Evolutionary conservation across 2,797 vertebrate genomes (phyloP).

Genomic region (Epinephelus awoara): DNA sequence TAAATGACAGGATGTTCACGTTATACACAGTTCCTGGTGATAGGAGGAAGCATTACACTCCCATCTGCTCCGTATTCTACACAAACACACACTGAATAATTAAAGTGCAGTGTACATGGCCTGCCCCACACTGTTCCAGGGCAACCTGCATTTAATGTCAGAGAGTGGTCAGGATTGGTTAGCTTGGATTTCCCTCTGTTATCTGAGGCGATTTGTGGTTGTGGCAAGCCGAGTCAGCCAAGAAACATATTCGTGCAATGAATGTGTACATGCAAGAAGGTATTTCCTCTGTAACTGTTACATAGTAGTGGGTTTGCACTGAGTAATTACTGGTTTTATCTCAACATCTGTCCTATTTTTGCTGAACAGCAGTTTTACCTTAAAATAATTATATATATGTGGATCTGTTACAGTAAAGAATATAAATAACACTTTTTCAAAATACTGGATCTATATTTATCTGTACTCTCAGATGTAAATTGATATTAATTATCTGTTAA

Average conservation of each 20-base stretch:
- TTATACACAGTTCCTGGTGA: constrained; percentile 7
- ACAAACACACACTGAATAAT: constrained; percentile 7
- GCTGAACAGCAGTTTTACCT: neutral
- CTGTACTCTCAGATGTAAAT: no score
- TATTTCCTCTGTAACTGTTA: constrained; percentile 35
- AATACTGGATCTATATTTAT: constrained; percentile 2
- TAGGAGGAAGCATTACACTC: neutral
- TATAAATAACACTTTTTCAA: constrained; percentile 2
- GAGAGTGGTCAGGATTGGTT: constrained; percentile 23
- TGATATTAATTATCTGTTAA: no score
- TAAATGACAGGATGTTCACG: constrained; percentile 24
- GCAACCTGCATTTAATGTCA: constrained; percentile 34
- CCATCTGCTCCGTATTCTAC: constrained; percentile 25
- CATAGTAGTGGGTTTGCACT: constrained; percentile 12
- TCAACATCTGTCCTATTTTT: constrained; percentile 25
- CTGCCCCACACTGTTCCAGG: neutral
- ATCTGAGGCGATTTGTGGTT: constrained; percentile 39
- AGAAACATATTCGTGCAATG: constrained; percentile 27
- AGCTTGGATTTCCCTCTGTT: constrained; percentile 30
- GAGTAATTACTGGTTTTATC: constrained; percentile 44
- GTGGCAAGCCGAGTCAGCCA: constrained; percentile 25
- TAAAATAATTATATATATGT: constrained; percentile 11
- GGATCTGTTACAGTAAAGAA: constrained; percentile 13
- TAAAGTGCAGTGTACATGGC: neutral
- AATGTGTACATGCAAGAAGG: constrained; percentile 18